Evolutionary conservation across 2,888 invertebrate genomes (phyloP), one percentile per base, ranked within the genome.

Genomic region (Sarcophaga subvicina): DNA sequence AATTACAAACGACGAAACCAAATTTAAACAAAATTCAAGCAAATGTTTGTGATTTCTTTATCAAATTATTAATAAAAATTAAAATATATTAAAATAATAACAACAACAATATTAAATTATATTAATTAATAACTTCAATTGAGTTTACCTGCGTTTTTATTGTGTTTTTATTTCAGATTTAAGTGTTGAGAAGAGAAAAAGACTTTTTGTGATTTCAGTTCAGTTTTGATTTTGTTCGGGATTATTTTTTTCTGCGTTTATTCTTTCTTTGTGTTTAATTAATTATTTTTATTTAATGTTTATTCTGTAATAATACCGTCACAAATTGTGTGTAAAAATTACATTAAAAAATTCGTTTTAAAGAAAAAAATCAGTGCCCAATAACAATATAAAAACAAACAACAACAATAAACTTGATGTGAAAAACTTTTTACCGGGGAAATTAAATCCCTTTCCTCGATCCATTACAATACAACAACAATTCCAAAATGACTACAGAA

Each of bases 401-500:
- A 54, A 71, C 10, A 27, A 70, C 47, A 17, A 4, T 69, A 54
- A 70, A 54, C 14, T 54, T 17, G 14, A 54, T 54, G 17, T 54
- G 54, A 70, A 54, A 20, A 10, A 54, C 37, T 8, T 37, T 37
- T 54, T 54, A 4, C 8, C 0, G 20, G 45, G 66, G 37, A 17
- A 10, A 17, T 37, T 4, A 66, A 37, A 59, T 3, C 54, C 54
- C 4, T 66, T 22, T 59, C 25, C 47, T 37, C 3, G 54, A 37
- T 66, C 66, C 27, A 2, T 4, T 25, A 22, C 14, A 10, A 22
- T 5, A 17, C 37, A 20, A 78, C 71, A 64, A 14, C 59, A 49
- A 59, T 37, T 10, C 37, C 27, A 78, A 75, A 62, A 81, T 84
- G 81, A 67, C 83, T 5, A 76, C 81, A 45, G 79, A 82, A 87